Percentiles rank a stretch among this genome's conserved stretches.
Evolutionary conservation across 1,140 invertebrate genomes (phyloP).

Genomic region (Hypsibius dujardini): DNA sequence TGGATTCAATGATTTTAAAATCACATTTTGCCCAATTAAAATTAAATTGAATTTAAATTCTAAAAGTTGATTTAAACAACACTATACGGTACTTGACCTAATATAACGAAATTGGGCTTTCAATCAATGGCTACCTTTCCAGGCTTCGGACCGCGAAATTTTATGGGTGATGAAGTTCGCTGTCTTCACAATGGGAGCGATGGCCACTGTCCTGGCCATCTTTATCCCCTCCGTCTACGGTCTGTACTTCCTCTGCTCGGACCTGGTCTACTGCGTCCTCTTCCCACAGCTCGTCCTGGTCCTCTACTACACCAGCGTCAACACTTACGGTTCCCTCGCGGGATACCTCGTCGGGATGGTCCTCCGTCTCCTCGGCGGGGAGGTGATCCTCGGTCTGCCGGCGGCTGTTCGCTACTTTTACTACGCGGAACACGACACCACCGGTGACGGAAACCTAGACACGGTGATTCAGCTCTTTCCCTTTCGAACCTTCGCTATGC

Average conservation of each 20-base stretch:
- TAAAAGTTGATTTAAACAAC: no score
- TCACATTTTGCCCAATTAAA: no score
- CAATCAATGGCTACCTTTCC: constrained; percentile 22
- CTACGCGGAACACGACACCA: constrained; percentile 29
- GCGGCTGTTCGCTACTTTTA: constrained; percentile 40
- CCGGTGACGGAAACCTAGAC: background rate
- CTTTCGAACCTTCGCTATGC: constrained; percentile 37
- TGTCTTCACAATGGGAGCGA: constrained; percentile 74
- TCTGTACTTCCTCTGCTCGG: constrained; percentile 89
- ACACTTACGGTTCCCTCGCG: constrained; percentile 83
- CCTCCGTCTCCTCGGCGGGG: constrained; percentile 67
- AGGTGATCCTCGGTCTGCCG: constrained; percentile 60
- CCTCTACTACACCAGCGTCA: constrained; percentile 82
- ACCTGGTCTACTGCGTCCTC: constrained; percentile 89
- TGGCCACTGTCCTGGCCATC: constrained; percentile 84
- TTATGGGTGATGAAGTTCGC: constrained; percentile 89
- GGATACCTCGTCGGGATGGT: constrained; percentile 73
- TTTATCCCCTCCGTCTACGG: constrained; percentile 92
- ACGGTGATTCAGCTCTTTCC: constrained; percentile 34
- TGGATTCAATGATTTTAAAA: no score
- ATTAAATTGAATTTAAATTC: no score
- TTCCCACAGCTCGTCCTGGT: constrained; percentile 95
- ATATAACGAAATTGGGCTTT: background rate
- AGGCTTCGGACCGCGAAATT: constrained; percentile 87
- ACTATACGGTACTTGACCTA: no score